Base-by-base conservation (phyloP, 2,113 vertebrate genomes). In the Nestor notabilis region DNA sequence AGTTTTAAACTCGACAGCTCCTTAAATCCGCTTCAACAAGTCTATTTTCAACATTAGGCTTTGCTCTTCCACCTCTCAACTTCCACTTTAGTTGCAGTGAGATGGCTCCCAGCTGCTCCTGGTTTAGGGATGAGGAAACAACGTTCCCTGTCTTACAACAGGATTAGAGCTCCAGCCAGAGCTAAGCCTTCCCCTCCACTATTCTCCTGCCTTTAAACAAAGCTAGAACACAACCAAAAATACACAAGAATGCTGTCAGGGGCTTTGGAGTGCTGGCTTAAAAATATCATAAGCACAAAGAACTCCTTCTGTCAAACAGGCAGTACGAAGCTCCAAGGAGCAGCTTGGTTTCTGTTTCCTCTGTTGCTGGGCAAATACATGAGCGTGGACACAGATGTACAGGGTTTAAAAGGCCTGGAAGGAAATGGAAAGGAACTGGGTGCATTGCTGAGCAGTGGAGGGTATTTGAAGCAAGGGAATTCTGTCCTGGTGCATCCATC, bases 211-310 rank as follows among this genome's bases (percentile, higher is more conserved):
- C 52, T 70, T 84, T 53, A 78, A 70, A 56, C n/a, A 74, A 28
- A 37, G 41, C 44, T 27, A 72, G 39, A 70, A 74, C 33, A 50
- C 5, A 17, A 37, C 21, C 9, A 66, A 89, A 89, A 66, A 44
- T 4, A 39, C 7, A 2, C 0, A 1, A 70, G 44, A 68, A 53
- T 8, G 29, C 13, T 14, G 33, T 35, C 16, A 58, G 58, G 17
- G 10, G 69, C 70, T 70, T 33, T n/a, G 10, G 6, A 23, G 49
- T 4, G 18, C 28, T 65, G 39, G 35, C 47, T 93, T 66, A 43
- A 75, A 89, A n/a, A 17, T 41, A 75, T 2, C 17, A 0, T 17
- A 31, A 63, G 65, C 24, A 56, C n/a, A 19, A 60, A 68, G 46
- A 10, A 52, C 21, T 64, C 66, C 44, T 37, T 33, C 46, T 8